Base-by-base conservation (phyloP, 1,140 invertebrate genomes). In the Drosophila nigrodunni region DNA sequence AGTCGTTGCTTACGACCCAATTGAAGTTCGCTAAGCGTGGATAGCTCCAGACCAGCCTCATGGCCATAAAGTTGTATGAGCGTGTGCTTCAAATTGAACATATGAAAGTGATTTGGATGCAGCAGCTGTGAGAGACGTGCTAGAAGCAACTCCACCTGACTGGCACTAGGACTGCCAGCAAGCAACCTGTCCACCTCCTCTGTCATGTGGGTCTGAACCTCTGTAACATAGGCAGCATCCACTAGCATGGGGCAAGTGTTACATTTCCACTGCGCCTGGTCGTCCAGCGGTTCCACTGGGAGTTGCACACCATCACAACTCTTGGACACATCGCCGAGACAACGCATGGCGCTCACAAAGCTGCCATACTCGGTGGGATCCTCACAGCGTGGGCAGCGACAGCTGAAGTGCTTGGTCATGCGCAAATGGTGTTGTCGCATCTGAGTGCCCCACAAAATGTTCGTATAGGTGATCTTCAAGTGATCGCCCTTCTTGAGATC, bases 361-460 rank as follows among this genome's bases (percentile, higher is more conserved):
- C 96, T 97, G 1, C 94, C 95, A 7, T 97, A 82, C 92, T 97
- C 97, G 0, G 96, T 96, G 13, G 96, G 95, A 92, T 97, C 96
- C 2, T 92, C 89, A 74, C 97, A 97, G 74, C 97, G 94, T 39
- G 93, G 71, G 90, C 97, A 97, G 64, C 93, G 92, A 70, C 97
- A 97, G 4, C 93, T 91, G 77, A 98, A 97, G 85, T 97, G 97
- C 92, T 98, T 98, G 0, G 96, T 96, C 54, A 96, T 94, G 47
- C 94, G 94, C 3, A 98, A 93, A 94, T 97, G 97, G 78, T 96
- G 95, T 64, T 95, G 94, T 75, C 97, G 93, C 11, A 95, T 94
- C 80, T 95, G 95, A 0, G 97, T 98, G 1, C 96, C 95, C 96
- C 96, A 97, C 55, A 98, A 92, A 3, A 96, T 96, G 86, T 97